These are phyloP conservation scores for Rallus crepitans DNA, from an alignment of 2,797 vertebrate genomes.

Conservation along the genomic window DNA sequence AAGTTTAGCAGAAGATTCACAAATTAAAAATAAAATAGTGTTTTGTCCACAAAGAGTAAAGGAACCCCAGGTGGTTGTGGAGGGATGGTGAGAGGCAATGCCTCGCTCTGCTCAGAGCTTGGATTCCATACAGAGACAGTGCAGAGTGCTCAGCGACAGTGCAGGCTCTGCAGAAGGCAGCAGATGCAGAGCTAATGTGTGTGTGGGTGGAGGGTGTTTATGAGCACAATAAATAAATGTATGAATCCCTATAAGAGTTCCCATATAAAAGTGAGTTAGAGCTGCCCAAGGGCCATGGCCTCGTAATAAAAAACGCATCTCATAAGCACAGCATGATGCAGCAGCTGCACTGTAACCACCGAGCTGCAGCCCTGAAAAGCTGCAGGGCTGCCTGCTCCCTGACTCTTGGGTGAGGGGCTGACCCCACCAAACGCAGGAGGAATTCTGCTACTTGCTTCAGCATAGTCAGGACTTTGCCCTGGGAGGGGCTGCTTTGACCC, in stretches of 20 bases:
- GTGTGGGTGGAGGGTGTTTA: conserved; percentile 54
- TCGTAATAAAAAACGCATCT: conserved; percentile 23
- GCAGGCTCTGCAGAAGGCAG: conserved; percentile 47
- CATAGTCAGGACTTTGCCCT: not conserved
- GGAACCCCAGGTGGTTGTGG: not conserved
- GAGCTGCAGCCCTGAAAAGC: not conserved
- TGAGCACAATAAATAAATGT: conserved; percentile 69
- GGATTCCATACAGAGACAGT: conserved; percentile 22
- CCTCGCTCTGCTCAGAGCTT: conserved; percentile 49
- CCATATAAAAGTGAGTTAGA: conserved; percentile 57
- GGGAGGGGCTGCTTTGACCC: not conserved
- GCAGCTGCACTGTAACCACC: conserved; percentile 31
- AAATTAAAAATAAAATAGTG: not conserved
- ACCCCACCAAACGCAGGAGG: not conserved
- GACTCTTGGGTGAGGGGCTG: not conserved
- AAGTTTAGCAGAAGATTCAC: not conserved
- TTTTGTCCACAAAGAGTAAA: not conserved
- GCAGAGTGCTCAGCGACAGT: not conserved
- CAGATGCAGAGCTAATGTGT: conserved; percentile 47
- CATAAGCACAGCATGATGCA: not conserved
- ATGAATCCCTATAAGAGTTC: conserved; percentile 64
- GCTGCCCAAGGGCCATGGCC: conserved; percentile 20
- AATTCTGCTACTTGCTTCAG: not conserved
- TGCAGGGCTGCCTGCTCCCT: not conserved
- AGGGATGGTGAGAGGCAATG: not conserved